Base-by-base conservation (phyloP, 2,113 vertebrate species). In the Mus spicilegus region DNA sequence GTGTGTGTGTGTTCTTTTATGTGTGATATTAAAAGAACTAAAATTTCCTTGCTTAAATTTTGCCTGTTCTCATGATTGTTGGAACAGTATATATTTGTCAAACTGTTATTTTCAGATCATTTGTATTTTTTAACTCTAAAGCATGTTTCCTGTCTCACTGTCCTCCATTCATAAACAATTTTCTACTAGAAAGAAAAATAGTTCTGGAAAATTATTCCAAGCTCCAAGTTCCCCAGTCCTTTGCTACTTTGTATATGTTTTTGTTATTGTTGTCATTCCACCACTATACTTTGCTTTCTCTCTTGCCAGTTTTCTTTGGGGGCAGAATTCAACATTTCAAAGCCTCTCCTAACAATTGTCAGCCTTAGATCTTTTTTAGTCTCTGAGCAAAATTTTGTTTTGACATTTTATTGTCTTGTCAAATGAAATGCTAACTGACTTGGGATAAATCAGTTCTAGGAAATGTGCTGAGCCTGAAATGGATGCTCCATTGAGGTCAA, bases 181-280 rank as follows among this genome's bases (percentile, higher is more conserved):
- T 49, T 67, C 13, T 69, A 46, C 28, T 13, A 22, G 63, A 87
- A 87, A 87, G 17, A 87, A 51, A 69, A 67, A 33, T 51, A 4
- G 0, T 39, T 49, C 8, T 20, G 5, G 30, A 13, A 70, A 56
- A 10, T 58, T 81, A 86, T 46, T 67, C 28, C 28, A 49, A 65
- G 42, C 56, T 87, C 56, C 46, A 81, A 28, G 5, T 22, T 22
- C 33, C 49, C 42, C 36, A 7, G 20, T 54, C 5, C 17, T 85
- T 76, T 91, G 28, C 19, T 76, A 58, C 30, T 86, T 61, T n/a
- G 61, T 88, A 89, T 93, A 90, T 61, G 61, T 56, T n/a, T 73
- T 87, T 30, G 4, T 39, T 90, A 22, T 30, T 73, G 14, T 24
- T 65, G 42, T 6, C 80, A 7, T 82, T 12, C 36, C 12, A 94